phyloP scores from a whole-genome alignment of 2,797 vertebrate genomes.

The Karalla daura region DNA sequence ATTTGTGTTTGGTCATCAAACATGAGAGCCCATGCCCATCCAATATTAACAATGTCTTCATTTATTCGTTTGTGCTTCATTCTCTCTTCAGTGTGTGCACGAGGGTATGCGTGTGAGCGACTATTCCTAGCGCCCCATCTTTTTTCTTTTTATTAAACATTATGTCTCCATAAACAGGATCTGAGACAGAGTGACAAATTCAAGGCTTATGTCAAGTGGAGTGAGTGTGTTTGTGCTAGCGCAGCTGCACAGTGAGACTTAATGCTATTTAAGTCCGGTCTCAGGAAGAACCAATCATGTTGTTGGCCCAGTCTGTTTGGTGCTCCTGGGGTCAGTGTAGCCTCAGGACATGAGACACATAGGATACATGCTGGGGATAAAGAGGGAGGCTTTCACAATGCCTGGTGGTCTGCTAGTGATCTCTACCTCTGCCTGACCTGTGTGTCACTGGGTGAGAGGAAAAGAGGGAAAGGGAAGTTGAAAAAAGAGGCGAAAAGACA shows the following conservation, averaged over 20 bases:
- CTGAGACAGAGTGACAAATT: constrained; percentile 34
- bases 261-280: constrained; percentile 72
- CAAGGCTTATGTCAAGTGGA: constrained; percentile 48
- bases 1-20: constrained; percentile 62
- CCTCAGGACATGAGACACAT: constrained; percentile 71
- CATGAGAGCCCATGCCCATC: constrained; percentile 42
- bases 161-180: constrained; percentile 21
- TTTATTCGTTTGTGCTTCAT: constrained; percentile 37
- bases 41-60: constrained; percentile 47
- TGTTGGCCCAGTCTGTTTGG: constrained; percentile 59
- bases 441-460: constrained; percentile 31
- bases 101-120: not conserved
- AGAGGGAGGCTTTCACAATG: constrained; percentile 50
- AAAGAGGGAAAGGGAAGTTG: constrained; percentile 6
- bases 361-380: constrained; percentile 63
- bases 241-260: constrained; percentile 61
- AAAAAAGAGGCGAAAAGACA: constrained; percentile 10
- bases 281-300: constrained; percentile 80
- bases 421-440: constrained; percentile 49
- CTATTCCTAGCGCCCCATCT: not conserved
- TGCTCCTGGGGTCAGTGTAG: constrained; percentile 73
- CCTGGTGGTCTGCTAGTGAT: constrained; percentile 69
- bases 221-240: constrained; percentile 49
- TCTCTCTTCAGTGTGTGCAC: constrained; percentile 20
- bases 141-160: constrained; percentile 8